Percentiles rank a stretch among this genome's conserved stretches.
These are phyloP conservation scores for Champsocephalus esox DNA, from an alignment of 2,797 vertebrate genomes.

Conservation along the genomic window DNA sequence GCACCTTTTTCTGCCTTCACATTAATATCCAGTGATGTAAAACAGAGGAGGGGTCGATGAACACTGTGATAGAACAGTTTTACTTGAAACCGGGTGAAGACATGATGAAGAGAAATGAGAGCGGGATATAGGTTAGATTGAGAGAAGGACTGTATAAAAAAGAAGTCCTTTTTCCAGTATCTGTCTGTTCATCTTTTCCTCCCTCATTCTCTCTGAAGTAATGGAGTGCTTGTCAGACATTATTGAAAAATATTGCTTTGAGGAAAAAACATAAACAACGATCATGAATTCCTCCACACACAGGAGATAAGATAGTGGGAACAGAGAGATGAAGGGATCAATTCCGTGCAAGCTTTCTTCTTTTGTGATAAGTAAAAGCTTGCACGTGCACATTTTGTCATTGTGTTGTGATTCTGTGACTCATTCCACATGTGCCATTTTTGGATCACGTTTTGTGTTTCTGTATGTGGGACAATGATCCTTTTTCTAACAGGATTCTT, in stretches of 20 bases:
- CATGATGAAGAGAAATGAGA: slow-evolving; percentile 15
- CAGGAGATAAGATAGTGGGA: slow-evolving; percentile 26
- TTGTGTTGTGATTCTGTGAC: slow-evolving; percentile 3
- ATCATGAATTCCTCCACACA: slow-evolving; percentile 25
- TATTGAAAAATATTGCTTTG: slow-evolving; percentile 12
- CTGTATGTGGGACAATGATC: slow-evolving; percentile 22
- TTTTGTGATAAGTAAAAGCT: slow-evolving; percentile 22
- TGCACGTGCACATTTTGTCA: slow-evolving; percentile 32
- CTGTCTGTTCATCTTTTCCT: slow-evolving; percentile 30
- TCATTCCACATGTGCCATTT: background rate
- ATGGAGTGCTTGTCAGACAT: slow-evolving; percentile 30
- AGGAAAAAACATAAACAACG: slow-evolving; percentile 5
- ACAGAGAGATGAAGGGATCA: slow-evolving; percentile 30
- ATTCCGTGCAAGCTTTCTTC: slow-evolving; percentile 17
- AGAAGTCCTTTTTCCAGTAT: background rate
- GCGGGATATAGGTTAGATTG: background rate
- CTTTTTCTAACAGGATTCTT: slow-evolving; percentile 6
- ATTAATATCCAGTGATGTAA: slow-evolving; percentile 41
- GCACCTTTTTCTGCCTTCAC: slow-evolving; percentile 35
- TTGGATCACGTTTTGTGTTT: slow-evolving; percentile 9
- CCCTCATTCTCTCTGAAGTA: slow-evolving; percentile 31
- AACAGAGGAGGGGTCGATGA: slow-evolving; percentile 5
- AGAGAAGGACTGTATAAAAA: too few relatives aligned
- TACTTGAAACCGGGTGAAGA: slow-evolving; percentile 11
- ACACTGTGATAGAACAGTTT: slow-evolving; percentile 12